These are phyloP conservation scores for Neofelis nebulosa DNA, from an alignment of 2,113 vertebrate genomes.

Conservation along the genomic window DNA sequence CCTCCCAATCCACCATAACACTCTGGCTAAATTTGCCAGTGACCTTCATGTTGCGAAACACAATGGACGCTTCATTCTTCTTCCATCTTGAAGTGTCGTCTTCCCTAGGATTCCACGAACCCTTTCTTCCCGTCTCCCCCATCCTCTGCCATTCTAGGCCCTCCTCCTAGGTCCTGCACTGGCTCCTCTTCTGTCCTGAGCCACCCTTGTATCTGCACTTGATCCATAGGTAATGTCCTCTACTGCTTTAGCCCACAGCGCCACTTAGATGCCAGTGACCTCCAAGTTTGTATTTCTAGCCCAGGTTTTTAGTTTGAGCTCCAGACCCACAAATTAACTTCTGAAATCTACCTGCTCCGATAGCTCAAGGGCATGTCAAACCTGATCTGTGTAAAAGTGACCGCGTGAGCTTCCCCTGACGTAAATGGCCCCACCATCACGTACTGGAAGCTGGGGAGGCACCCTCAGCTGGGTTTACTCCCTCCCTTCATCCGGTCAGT, in stretches of 20 bases:
- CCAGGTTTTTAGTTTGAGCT: conserved; percentile 27
- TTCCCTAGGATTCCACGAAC: not conserved
- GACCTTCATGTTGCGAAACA: not conserved
- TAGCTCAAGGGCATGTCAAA: not conserved
- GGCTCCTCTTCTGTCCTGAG: not conserved
- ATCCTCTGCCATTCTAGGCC: not conserved
- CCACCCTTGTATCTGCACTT: not conserved
- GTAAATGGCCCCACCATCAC: not conserved
- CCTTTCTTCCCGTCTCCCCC: not conserved
- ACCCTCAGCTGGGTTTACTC: not conserved
- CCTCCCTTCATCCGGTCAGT: not conserved
- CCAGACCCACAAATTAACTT: not conserved
- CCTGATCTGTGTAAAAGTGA: not conserved
- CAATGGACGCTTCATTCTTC: not conserved
- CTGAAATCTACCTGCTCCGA: not conserved
- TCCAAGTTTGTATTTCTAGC: not conserved
- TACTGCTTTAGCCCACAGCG: not conserved
- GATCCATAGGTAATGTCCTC: not conserved
- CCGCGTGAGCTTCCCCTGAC: not conserved
- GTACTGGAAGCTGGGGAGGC: not conserved
- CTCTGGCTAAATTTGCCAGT: not conserved
- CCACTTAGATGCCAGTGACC: not conserved
- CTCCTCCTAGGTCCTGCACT: not conserved
- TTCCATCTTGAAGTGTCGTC: not conserved
- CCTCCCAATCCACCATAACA: not conserved